Evolutionary conservation across 2,113 vertebrate species (phyloP).

Genomic region (Salvelinus alpinus): DNA sequence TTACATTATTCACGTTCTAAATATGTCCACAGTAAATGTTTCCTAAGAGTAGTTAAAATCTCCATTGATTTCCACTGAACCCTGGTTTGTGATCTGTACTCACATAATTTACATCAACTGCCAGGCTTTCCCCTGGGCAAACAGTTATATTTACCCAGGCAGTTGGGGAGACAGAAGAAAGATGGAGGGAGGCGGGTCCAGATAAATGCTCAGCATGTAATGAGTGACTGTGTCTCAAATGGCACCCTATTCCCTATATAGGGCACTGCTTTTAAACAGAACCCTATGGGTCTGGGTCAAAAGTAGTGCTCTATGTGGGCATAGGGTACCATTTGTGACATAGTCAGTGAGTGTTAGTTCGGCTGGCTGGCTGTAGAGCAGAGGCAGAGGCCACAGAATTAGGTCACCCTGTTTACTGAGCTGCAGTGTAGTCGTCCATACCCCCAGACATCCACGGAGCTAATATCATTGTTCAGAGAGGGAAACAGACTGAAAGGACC

Average conservation of each 20-base stretch:
- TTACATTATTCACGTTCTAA: background rate
- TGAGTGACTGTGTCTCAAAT: slow-evolving; percentile 4
- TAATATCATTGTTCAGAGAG: slow-evolving; percentile 39
- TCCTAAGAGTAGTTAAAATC: slow-evolving; percentile 17
- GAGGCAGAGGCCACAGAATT: slow-evolving; percentile 52
- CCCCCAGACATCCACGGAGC: slow-evolving; percentile 48
- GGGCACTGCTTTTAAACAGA: too few species aligned
- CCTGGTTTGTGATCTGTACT: slow-evolving; percentile 34
- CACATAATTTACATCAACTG: slow-evolving; percentile 41
- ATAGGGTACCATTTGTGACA: too few species aligned
- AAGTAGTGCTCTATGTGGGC: too few species aligned
- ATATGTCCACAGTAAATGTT: slow-evolving; percentile 2
- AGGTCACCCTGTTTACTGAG: slow-evolving; percentile 64
- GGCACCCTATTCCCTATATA: too few species aligned
- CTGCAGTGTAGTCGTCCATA: slow-evolving; percentile 30
- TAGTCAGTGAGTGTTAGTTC: slow-evolving; percentile 31
- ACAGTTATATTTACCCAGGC: slow-evolving; percentile 33
- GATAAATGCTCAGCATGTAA: slow-evolving; percentile 38
- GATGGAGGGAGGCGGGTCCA: slow-evolving; percentile 22
- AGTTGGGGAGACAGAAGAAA: slow-evolving; percentile 19
- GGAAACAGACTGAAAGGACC: slow-evolving; percentile 23
- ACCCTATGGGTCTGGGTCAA: too few species aligned
- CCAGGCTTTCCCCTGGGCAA: slow-evolving; percentile 25
- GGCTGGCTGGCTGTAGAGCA: slow-evolving; percentile 43
- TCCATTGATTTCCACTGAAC: slow-evolving; percentile 47